Evolutionary conservation across 2,797 vertebrate species (phyloP).

Genomic region (Anguilla obscura): DNA sequence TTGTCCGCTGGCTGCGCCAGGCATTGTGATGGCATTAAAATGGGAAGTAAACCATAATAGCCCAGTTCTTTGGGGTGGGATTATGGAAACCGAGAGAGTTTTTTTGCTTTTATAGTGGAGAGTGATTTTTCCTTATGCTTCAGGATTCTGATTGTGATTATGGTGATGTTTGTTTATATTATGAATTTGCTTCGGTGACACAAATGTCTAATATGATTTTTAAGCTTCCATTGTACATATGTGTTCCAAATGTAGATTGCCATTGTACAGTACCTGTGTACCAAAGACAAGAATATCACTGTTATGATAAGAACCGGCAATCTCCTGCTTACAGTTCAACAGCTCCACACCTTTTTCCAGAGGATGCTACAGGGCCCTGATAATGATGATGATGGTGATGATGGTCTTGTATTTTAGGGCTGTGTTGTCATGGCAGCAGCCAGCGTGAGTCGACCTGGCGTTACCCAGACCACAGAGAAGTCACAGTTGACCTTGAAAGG

Average conservation of each 20-base stretch:
- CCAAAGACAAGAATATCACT: not conserved
- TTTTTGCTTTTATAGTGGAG: not conserved
- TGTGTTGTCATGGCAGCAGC: slow-evolving; percentile 84
- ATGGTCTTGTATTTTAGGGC: slow-evolving; percentile 7
- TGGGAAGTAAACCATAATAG: slow-evolving; percentile 4
- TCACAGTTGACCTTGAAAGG: slow-evolving; percentile 90
- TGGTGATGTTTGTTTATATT: not conserved
- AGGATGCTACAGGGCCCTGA: not conserved
- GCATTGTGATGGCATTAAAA: not conserved
- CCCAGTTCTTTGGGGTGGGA: not conserved
- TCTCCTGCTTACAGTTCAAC: not conserved
- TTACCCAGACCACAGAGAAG: slow-evolving; percentile 77
- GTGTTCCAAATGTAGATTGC: not conserved
- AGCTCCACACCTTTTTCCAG: not conserved
- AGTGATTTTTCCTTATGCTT: not conserved
- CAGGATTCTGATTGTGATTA: not conserved
- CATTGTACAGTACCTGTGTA: not conserved
- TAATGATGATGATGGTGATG: slow-evolving; percentile 3
- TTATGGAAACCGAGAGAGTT: not conserved
- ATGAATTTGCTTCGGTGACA: not conserved
- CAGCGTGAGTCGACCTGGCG: slow-evolving; percentile 79
- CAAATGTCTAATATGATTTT: not conserved
- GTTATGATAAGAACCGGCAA: not conserved
- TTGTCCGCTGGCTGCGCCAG: not conserved
- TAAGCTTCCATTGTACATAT: not conserved